Evolutionary conservation across 2,113 vertebrate species (phyloP), one percentile per base, ranked within the genome.

Genomic region (Psilopsiagon aymara): DNA sequence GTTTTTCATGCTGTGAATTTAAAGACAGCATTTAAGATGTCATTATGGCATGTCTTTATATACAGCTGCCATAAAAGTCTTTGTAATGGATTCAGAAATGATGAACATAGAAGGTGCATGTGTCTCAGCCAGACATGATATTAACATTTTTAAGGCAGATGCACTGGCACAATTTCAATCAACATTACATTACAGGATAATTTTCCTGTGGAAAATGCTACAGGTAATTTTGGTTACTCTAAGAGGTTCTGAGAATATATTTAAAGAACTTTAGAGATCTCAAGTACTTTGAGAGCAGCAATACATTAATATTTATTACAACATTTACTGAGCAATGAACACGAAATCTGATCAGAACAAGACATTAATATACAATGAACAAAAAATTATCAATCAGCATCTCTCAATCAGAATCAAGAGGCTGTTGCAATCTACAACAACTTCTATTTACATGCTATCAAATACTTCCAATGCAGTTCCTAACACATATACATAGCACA

Each of bases 11-110:
- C 85, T 92, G 90, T 85, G 95, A 94, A 84, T 96, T 96, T 95
- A 91, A 95, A 96, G 91, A 90, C 53, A 90, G 86, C 82, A 73
- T 95, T 97, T 96, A 96, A 95, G 77, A 95, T 96, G 95, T 96
- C 95, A 97, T 82, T 95, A 94, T 85, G 80, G 85, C 91, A 91
- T 70, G 81, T 92, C 96, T 95, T 91, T 88, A 88, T 93, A 85
- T 60, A 91, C 79, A 95, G 80, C 88, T 95, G 75, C 79, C 94
- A 96, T 95, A 92, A 96, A 84, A 78, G 74, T 46, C 83, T 95
- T 92, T 69, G 73, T 94, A 96, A 97, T 96, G 95, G 90, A 92
- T 94, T 97, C 46, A 35, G 64, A 78, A 90, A 75, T 77, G 14
- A 95, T 74, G 92, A 97, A 44, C 86, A 68, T 2, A 88, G 93